Base-by-base conservation (phyloP, 2,113 vertebrate species). In the Accipiter virgatus region DNA sequence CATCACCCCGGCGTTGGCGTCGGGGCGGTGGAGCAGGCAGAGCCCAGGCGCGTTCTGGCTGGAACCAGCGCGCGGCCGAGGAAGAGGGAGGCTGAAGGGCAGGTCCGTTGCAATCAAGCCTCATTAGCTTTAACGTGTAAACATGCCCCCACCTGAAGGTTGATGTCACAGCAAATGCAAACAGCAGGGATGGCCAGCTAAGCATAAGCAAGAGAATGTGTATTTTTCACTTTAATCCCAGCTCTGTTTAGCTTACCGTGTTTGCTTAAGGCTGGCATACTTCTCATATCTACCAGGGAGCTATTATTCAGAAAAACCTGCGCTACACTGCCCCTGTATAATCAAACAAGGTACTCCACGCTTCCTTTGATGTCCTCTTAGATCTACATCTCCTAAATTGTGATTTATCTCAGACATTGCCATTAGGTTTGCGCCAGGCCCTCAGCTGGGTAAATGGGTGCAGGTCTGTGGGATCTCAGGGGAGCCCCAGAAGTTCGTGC, bases 151-250 rank as follows among this genome's bases (percentile, higher is more conserved):
- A 78, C 80, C 71, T 95, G 91, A 93, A 92, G 71, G 65, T 13
- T 94, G 90, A 97, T 96, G 94, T 95, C 96, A 96, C 74, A 86
- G 66, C 59, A 86, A 90, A 86, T 23, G 84, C 88, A 97, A 95
- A 97, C 84, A 90, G 61, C 52, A 87, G 55, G 48, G 79, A 89
- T 77, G 38, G 43, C 81, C 79, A 80, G 65, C 52, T 81, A 90
- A 92, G 81, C 10, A 0, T 83, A 87, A 77, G 66, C 82, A 88
- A 90, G 56, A 80, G 70, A 90, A 86, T 50, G 63, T 61, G 86
- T 84, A 27, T 45, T 92, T 97, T 96, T 63, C 27, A 38, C 61
- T 95, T 92, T 83, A 94, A 81, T 86, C n/a, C 27, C 75, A 80
- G 77, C 7, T 75, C 47, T 86, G 18, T 70, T 87, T 70, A 63